Evolutionary conservation across 2,113 vertebrate species (phyloP).

Genomic region (Xenopus borealis): DNA sequence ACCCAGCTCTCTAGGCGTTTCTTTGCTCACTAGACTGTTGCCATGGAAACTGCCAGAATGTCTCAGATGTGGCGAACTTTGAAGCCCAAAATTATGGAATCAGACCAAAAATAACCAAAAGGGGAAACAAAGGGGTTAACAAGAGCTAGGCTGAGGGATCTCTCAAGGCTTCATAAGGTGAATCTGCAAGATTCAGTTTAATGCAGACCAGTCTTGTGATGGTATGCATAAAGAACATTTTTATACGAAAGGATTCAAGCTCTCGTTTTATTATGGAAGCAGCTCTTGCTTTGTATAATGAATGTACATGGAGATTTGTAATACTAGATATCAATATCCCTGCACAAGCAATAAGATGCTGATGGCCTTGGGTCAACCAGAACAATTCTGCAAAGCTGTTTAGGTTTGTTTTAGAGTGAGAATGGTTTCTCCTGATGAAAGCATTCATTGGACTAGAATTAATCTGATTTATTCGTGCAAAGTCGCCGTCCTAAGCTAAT

Average conservation of each 20-base stretch:
- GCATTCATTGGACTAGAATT: neutral
- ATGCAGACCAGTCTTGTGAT: no score
- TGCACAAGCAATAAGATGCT: slow-evolving; percentile 8
- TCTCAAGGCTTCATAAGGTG: no score
- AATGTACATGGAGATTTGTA: no score
- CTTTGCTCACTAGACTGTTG: slow-evolving; percentile 65
- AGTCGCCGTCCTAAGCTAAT: neutral
- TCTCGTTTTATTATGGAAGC: no score
- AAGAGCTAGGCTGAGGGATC: no score
- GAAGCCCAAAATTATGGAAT: slow-evolving; percentile 67
- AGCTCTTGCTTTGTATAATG: no score
- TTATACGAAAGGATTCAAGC: no score
- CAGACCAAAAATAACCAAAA: slow-evolving; percentile 66
- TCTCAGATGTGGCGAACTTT: slow-evolving; percentile 71
- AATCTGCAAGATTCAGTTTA: no score
- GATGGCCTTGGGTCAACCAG: neutral
- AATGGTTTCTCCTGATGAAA: slow-evolving; percentile 1
- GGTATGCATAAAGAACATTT: no score
- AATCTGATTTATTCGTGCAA: neutral
- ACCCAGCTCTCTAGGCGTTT: slow-evolving; percentile 49
- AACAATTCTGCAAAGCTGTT: no score
- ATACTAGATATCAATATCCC: slow-evolving; percentile 28
- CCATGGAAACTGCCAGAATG: slow-evolving; percentile 67
- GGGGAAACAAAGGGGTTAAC: no score
- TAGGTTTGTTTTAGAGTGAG: neutral